Evolutionary conservation across 2,888 invertebrate species (phyloP).

Genomic region (Sussaba pulchella): DNA sequence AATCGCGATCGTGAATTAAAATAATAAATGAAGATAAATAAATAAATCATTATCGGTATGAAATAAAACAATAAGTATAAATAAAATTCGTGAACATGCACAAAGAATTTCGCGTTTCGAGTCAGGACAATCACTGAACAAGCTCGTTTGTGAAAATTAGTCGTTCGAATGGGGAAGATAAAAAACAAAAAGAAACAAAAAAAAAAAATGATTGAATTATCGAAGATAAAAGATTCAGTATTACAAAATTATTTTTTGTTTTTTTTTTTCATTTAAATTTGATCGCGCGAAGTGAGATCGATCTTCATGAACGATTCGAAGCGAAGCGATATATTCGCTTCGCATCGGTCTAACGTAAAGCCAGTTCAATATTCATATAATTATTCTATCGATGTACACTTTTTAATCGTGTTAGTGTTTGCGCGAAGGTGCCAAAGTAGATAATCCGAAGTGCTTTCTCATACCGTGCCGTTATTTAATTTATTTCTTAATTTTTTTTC

Average conservation of each 20-base stretch:
- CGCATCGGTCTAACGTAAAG: slow-evolving; percentile 53
- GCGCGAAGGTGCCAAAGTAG: slow-evolving; percentile 79
- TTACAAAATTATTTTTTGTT: slow-evolving; percentile 71
- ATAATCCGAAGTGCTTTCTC: slow-evolving; percentile 59
- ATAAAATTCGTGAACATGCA: slow-evolving; percentile 74
- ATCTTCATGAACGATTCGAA: slow-evolving; percentile 42
- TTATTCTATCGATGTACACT: slow-evolving; percentile 51
- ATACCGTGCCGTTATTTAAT: slow-evolving; percentile 13
- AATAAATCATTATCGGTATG: slow-evolving; percentile 56
- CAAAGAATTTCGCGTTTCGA: slow-evolving; percentile 84
- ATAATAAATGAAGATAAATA: slow-evolving; percentile 60
- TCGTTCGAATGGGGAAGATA: slow-evolving; percentile 65
- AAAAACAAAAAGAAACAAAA: slow-evolving; percentile 68
- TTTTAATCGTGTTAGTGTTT: slow-evolving; percentile 54
- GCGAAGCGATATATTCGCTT: slow-evolving; percentile 41
- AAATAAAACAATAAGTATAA: slow-evolving; percentile 59
- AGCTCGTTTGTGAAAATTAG: slow-evolving; percentile 71
- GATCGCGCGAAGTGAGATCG: slow-evolving; percentile 24
- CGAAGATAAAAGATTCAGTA: slow-evolving; percentile 80
- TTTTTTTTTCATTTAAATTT: slow-evolving; percentile 35
- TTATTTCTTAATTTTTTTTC: slow-evolving; percentile 12
- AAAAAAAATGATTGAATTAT: slow-evolving; percentile 72
- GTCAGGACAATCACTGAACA: slow-evolving; percentile 82
- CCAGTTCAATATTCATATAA: slow-evolving; percentile 63
- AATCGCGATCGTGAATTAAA: slow-evolving; percentile 81